Evolutionary conservation across 2,888 invertebrate genomes (phyloP).

Genomic region (Rhopalosiphum nymphaeae): DNA sequence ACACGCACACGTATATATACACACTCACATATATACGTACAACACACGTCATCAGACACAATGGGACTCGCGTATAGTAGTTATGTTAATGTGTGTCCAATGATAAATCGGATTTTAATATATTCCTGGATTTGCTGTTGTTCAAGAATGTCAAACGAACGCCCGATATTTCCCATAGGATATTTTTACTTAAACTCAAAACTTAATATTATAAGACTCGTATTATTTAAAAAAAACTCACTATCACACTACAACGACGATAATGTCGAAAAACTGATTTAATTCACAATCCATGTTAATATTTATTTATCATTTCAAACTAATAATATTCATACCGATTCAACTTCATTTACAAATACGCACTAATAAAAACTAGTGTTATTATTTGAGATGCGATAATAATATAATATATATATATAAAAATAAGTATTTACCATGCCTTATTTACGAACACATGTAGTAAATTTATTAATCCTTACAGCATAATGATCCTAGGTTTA

Average conservation of each 20-base stretch:
- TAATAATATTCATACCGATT: background rate
- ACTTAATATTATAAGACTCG: background rate
- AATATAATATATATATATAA: background rate
- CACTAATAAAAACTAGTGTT: background rate
- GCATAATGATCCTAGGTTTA: slow-evolving; percentile 30
- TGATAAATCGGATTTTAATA: slow-evolving; percentile 64
- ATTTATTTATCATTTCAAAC: background rate
- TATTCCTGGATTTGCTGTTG: slow-evolving; percentile 61
- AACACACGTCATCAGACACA: slow-evolving; percentile 61
- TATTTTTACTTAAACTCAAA: slow-evolving; percentile 20
- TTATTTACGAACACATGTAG: slow-evolving; percentile 28
- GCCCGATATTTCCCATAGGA: slow-evolving; percentile 55
- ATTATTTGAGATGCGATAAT: slow-evolving; percentile 1
- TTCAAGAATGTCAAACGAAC: slow-evolving; percentile 60
- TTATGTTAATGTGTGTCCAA: slow-evolving; percentile 63
- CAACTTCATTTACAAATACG: background rate
- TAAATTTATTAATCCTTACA: slow-evolving; percentile 46
- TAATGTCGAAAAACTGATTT: background rate
- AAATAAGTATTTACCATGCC: slow-evolving; percentile 7
- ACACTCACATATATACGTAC: background rate
- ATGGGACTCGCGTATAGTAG: slow-evolving; percentile 61
- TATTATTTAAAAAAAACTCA: background rate
- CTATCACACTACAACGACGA: background rate
- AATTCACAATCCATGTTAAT: background rate
- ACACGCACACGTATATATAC: background rate